phyloP scores from a whole-genome alignment of 1,140 invertebrate genomes.

The Zaprionus gabonicus region DNA sequence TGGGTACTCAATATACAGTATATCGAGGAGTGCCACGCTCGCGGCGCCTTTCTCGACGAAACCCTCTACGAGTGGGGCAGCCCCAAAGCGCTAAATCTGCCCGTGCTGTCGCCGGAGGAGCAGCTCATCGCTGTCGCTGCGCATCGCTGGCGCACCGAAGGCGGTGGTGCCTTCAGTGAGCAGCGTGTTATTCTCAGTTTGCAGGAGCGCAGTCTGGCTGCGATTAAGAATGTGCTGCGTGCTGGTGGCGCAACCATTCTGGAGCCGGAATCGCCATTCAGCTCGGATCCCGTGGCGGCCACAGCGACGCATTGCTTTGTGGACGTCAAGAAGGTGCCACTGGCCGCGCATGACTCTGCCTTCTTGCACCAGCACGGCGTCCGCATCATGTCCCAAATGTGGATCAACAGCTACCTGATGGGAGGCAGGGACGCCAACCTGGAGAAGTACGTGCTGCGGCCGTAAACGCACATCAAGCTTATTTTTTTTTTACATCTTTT shows the following conservation, averaged over 20 bases:
- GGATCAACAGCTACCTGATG: constrained; percentile 78
- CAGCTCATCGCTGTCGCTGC: constrained; percentile 86
- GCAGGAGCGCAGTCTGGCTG: constrained; percentile 86
- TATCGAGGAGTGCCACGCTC: constrained; percentile 88
- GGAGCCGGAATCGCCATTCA: constrained; percentile 80
- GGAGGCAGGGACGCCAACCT: constrained; percentile 65
- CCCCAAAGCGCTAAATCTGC: constrained; percentile 85
- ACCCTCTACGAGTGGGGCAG: constrained; percentile 92
- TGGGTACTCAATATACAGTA: constrained; percentile 94
- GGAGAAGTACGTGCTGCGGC: constrained; percentile 54
- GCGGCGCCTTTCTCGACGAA: constrained; percentile 90
- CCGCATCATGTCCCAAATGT: constrained; percentile 69
- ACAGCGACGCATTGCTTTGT: constrained; percentile 77
- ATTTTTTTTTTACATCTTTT: neutral
- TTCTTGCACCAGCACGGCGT: constrained; percentile 54
- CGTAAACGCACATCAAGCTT: constrained; percentile 10
- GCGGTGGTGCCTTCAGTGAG: constrained; percentile 86
- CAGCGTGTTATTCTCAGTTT: constrained; percentile 90
- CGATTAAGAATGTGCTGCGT: constrained; percentile 89
- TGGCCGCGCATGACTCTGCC: constrained; percentile 42
- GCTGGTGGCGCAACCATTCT: constrained; percentile 90
- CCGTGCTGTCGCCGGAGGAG: constrained; percentile 85
- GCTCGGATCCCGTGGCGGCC: constrained; percentile 16
- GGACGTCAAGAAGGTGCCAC: constrained; percentile 67
- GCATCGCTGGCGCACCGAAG: constrained; percentile 87